Conservation (phyloP, 2,113 vertebrate genomes). For the Notiomystis cincta region DNA sequence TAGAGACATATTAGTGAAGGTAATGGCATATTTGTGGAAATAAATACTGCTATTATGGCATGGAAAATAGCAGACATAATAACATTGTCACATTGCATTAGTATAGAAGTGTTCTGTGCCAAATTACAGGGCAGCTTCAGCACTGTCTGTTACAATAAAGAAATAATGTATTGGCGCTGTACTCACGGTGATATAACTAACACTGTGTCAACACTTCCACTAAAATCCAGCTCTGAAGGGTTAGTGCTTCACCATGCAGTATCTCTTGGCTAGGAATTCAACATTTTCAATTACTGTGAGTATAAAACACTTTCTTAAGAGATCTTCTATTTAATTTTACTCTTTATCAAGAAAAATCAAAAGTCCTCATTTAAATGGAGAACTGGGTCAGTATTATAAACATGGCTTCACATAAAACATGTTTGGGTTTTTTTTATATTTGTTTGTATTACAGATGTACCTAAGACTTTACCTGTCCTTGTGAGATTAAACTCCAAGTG, state of each 20-base stretch:
- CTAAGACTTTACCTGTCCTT: neutral
- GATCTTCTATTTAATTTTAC: neutral
- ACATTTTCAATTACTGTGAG: neutral
- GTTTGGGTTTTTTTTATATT: neutral
- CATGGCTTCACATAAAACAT: neutral
- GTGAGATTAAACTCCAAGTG: neutral
- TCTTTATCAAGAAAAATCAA: neutral
- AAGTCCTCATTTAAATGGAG: neutral
- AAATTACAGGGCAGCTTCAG: slow-evolving; percentile 49
- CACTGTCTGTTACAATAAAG: slow-evolving; percentile 28
- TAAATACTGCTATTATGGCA: slow-evolving; percentile 52
- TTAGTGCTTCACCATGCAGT: neutral
- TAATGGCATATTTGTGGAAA: slow-evolving; percentile 53
- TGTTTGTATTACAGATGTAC: neutral
- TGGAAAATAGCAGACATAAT: slow-evolving; percentile 57
- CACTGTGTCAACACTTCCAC: neutral
- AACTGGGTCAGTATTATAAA: neutral
- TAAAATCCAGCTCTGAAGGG: slow-evolving; percentile 27
- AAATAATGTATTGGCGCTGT: slow-evolving; percentile 27
- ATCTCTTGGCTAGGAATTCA: neutral
- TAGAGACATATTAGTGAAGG: slow-evolving; percentile 10
- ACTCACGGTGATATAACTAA: neutral
- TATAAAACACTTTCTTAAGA: neutral
- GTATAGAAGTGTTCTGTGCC: slow-evolving; percentile 33
- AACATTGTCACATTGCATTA: slow-evolving; percentile 63